Base-by-base conservation (phyloP, 2,797 vertebrate species). In the Neosilurus mollespiculum region DNA sequence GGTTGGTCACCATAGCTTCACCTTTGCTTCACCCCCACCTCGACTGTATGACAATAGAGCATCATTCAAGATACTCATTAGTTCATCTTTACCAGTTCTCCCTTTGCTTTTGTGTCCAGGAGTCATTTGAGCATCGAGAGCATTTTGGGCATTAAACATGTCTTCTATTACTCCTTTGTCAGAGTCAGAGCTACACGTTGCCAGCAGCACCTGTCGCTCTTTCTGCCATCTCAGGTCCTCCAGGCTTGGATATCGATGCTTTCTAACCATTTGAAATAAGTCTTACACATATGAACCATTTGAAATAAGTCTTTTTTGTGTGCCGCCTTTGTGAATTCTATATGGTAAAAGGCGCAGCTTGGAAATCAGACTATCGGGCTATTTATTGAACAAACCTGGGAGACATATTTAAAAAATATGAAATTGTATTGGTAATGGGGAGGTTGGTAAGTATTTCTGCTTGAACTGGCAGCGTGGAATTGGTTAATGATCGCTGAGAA, bases 401-500 rank as follows among this genome's bases (percentile, higher is more conserved):
- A 64, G 53, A 72, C 15, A 51, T 59, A 72, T 73, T 53, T 56
- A 5, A 80, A 84, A 83, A 85, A 81, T 20, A 70, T 66, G 80
- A 83, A 70, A 83, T 9, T 1, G 71, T 84, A 75, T 84, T 88
- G 58, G 15, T 51, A 71, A 81, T 53, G 43, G 77, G 61, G 53
- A 26, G 61, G 62, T 30, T 79, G 77, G n/a, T 79, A 85, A 34
- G 82, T 87, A 78, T 77, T 86, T 89, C 64, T 77, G 82, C 49
- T 84, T 80, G 51, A 66, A 43, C 85, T 70, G 82, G 83, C 81
- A 87, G 90, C 73, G 80, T 78, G 82, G 72, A 90, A 92, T 90
- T 82, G 79, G 89, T 91, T 92, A 91, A 93, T 89, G 89, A 91
- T 87, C 90, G 88, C 87, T 88, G 87, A 79, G 58, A 85, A 91